Evolutionary conservation across 2,888 invertebrate genomes (phyloP).

Genomic region (Drosophila fungiperda): DNA sequence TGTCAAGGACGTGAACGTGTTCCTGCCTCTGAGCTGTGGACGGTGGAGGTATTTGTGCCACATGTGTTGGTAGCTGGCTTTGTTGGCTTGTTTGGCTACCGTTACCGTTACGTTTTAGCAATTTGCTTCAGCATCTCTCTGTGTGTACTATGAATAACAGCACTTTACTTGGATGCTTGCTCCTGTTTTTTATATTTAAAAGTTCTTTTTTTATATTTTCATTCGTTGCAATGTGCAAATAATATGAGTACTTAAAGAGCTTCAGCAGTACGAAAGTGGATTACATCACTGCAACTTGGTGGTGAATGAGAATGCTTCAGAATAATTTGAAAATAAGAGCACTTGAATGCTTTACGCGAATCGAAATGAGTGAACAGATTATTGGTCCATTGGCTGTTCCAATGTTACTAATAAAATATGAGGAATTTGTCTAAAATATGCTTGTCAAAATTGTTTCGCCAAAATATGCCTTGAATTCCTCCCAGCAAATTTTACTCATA

Average conservation of each 20-base stretch:
- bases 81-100: slow-evolving; percentile 63
- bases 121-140: slow-evolving; percentile 54
- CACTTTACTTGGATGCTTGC: slow-evolving; percentile 72
- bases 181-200: slow-evolving; percentile 24
- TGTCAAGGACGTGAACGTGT: slow-evolving; percentile 78
- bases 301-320: slow-evolving; percentile 22
- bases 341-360: neutral
- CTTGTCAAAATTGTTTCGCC: neutral
- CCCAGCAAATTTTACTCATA: neutral
- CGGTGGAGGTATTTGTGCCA: slow-evolving; percentile 38
- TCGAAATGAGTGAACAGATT: neutral
- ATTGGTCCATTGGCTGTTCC: slow-evolving; percentile 1
- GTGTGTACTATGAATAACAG: slow-evolving; percentile 69
- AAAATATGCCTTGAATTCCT: neutral
- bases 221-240: slow-evolving; percentile 63
- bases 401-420: neutral
- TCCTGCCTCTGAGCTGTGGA: slow-evolving; percentile 54
- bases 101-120: slow-evolving; percentile 74
- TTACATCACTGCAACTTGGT: slow-evolving; percentile 12
- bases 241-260: slow-evolving; percentile 69
- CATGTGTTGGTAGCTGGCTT: slow-evolving; percentile 42
- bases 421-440: neutral
- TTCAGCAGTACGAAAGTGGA: slow-evolving; percentile 26
- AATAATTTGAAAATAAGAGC: slow-evolving; percentile 17
- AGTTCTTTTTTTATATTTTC: slow-evolving; percentile 25